A percentile compares a stretch with the other conserved stretches of the same genome.
phyloP scores from a whole-genome alignment of 1,140 invertebrate species.

The Apocrypta bakeri region DNA sequence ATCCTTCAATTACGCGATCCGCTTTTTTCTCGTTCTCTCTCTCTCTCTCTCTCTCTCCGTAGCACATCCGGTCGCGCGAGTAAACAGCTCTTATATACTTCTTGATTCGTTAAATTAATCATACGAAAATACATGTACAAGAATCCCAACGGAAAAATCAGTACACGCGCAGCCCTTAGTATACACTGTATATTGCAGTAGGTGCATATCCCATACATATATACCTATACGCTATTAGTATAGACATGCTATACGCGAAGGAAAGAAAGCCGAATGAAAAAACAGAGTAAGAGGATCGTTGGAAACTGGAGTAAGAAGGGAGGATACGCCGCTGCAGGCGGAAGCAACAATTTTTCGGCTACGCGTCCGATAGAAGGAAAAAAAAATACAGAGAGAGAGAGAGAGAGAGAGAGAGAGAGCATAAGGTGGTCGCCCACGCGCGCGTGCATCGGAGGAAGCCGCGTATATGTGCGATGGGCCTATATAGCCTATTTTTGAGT shows the following conservation, averaged over 20 bases:
- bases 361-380: conserved; percentile 40
- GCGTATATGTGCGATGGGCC: conserved; percentile 49
- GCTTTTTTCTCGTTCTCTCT: not conserved
- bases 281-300: conserved; percentile 44
- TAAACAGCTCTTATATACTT: not conserved
- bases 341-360: conserved; percentile 51
- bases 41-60: too few species aligned
- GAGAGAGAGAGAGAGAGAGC: conserved; percentile 1
- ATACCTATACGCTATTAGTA: too few species aligned
- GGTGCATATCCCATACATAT: too few species aligned
- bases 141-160: not conserved
- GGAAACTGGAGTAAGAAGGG: conserved; percentile 46
- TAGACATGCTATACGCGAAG: too few species aligned
- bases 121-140: not conserved
- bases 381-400: conserved; percentile 20
- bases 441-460: conserved; percentile 48
- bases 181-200: too few species aligned
- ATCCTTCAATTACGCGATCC: conserved; percentile 5
- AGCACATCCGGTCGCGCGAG: conserved; percentile 12
- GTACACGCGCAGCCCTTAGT: not conserved
- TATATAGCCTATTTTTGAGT: conserved; percentile 67
- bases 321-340: conserved; percentile 35
- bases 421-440: conserved; percentile 51
- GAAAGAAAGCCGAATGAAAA: not conserved
- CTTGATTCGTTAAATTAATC: not conserved